Evolutionary conservation across 1,140 invertebrate species (phyloP).

Genomic region (Ridgeia piscesae): DNA sequence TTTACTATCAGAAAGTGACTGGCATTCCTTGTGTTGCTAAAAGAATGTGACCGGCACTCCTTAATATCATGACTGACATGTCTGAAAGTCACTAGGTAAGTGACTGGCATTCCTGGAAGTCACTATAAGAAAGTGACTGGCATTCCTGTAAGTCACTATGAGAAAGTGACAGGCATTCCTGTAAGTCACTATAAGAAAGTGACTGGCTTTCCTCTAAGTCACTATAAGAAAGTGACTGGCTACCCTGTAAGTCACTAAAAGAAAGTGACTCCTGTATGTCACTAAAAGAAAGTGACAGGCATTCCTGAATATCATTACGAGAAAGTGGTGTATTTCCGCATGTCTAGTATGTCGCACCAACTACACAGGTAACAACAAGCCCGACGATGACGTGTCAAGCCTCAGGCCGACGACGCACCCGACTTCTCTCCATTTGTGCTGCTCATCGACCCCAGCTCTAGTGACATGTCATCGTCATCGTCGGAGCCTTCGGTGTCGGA

Average conservation of each 20-base stretch:
- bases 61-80: too few species aligned
- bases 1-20: background rate
- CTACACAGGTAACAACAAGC: background rate
- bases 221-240: background rate
- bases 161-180: background rate
- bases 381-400: background rate
- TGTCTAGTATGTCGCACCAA: too few species aligned
- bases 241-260: background rate
- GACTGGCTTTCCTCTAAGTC: background rate
- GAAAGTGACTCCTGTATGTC: background rate
- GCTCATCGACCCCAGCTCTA: conserved; percentile 10
- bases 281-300: background rate
- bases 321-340: too few species aligned
- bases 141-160: background rate
- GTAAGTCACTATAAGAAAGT: background rate
- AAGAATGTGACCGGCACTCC: too few species aligned
- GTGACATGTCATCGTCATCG: conserved; percentile 19
- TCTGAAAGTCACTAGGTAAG: background rate
- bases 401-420: background rate
- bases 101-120: background rate
- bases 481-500: conserved; percentile 11
- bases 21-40: background rate
- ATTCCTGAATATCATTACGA: background rate
- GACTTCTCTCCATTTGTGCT: background rate
- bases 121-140: background rate